These are phyloP conservation scores for Macrobrachium rosenbergii DNA, from an alignment of 1,140 invertebrate genomes.

Conservation along the genomic window DNA sequence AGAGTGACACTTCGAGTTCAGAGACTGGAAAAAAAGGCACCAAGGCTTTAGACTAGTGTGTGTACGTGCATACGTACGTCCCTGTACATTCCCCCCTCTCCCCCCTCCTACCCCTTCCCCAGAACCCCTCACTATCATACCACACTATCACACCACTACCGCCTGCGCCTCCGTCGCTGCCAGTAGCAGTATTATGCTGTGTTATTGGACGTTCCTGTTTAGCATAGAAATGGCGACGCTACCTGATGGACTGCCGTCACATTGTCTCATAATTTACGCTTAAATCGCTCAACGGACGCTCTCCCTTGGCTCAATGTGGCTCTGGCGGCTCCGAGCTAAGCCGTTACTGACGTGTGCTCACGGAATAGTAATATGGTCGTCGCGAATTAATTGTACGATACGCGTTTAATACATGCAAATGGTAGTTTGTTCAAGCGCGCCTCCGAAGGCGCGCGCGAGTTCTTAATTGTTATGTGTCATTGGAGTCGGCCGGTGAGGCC, in stretches of 20 bases:
- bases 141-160: too few species aligned
- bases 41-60: too few species aligned
- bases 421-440: slow-evolving; percentile 56
- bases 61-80: too few species aligned
- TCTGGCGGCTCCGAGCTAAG: slow-evolving; percentile 47
- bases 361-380: slow-evolving; percentile 60
- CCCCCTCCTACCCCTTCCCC: background rate
- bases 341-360: slow-evolving; percentile 59
- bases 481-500: slow-evolving; percentile 2
- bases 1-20: too few species aligned
- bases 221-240: slow-evolving; percentile 63
- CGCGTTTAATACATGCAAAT: slow-evolving; percentile 63
- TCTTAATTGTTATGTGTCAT: slow-evolving; percentile 61
- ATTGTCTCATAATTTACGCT: slow-evolving; percentile 64
- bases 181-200: slow-evolving; percentile 57
- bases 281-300: slow-evolving; percentile 63
- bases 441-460: slow-evolving; percentile 46
- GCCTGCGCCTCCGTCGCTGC: too few species aligned
- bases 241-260: slow-evolving; percentile 64
- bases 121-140: background rate
- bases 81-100: slow-evolving; percentile 14
- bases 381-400: slow-evolving; percentile 61
- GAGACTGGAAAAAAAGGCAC: too few species aligned
- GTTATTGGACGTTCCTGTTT: slow-evolving; percentile 64
- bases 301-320: slow-evolving; percentile 57